A percentile compares a stretch with the other conserved stretches of the same genome.
Conservation (phyloP, 1,140 invertebrate genomes). For the Trichonephila clavata region DNA sequence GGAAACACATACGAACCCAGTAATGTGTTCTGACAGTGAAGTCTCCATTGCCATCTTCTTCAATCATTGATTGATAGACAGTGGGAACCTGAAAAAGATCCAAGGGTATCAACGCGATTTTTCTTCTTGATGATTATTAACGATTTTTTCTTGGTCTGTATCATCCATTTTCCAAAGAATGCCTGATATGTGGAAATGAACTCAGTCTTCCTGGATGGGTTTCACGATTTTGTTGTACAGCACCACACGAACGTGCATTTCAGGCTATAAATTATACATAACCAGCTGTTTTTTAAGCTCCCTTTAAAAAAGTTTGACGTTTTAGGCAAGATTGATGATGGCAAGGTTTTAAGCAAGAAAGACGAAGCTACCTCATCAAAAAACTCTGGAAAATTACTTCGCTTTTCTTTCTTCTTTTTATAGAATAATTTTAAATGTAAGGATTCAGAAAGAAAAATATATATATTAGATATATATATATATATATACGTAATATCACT, state of each 20-base stretch:
- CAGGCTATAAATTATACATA: not conserved
- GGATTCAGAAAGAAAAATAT: too few relatives aligned
- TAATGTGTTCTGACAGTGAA: conserved; percentile 13
- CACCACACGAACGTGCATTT: not conserved
- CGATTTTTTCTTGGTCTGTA: not conserved
- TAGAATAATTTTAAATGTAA: not conserved
- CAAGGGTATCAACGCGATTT: not conserved
- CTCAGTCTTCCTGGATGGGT: not conserved
- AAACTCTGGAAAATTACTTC: not conserved
- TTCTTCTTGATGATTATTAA: conserved; percentile 25
- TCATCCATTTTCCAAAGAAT: not conserved
- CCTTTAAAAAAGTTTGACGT: not conserved
- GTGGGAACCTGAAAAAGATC: not conserved
- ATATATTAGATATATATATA: too few relatives aligned
- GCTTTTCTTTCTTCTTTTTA: not conserved
- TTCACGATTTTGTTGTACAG: not conserved
- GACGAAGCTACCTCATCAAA: not conserved
- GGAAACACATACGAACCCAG: not conserved
- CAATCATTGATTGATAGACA: not conserved
- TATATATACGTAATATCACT: too few relatives aligned
- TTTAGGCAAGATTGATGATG: conserved; percentile 9
- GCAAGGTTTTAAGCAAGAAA: not conserved
- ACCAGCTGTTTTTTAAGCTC: not conserved
- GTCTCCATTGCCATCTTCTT: not conserved
- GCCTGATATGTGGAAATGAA: not conserved